Base-by-base conservation (phyloP, 2,888 invertebrate species). In the Chrysina gloriosa region DNA sequence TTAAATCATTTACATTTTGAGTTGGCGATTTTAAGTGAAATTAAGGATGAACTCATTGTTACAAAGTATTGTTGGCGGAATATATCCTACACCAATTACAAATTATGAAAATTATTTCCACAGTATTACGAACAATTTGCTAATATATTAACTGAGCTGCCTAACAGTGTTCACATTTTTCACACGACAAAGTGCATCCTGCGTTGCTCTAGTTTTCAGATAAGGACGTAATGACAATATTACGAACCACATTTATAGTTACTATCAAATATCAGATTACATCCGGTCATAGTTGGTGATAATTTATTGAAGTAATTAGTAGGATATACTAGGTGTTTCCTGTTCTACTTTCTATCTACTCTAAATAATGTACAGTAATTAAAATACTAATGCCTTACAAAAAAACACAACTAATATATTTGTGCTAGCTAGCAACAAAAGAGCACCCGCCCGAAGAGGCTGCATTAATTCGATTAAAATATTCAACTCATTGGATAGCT, bases 1-100 rank as follows among this genome's bases (percentile, higher is more conserved):
- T 64, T 64, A 52, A 64, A 52, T 52, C 52, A 50, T 52, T 52
- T 64, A 64, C 64, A 52, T 64, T 64, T 50, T 64, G 64, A 64
- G 64, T 64, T 64, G 64, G 64, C 64, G 64, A 64, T 64, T 52
- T 64, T 64, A 64, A 64, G 50, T 64, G 64, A 64, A 52, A 64
- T 45, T 52, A 64, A 64, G 52, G 50, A 64, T 64, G 64, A 64
- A 64, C 50, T 64, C 64, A 64, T 64, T 52, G 64, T 50, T 36
- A 50, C 50, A 52, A n/a, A 50, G 31, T 50, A 52, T 50, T 39
- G 64, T 64, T 64, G 64, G 64, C 52, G 64, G 64, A 64, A 52
- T 52, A 21, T 64, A 64, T 50, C 50, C 52, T 64, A 61, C 58
- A 27, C 50, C 50, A 64, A 64, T 25, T 52, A 45, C 52, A 23